Base-by-base conservation (phyloP, 92 coral and sea anemone species). In the Bergia puertoricense region DNA sequence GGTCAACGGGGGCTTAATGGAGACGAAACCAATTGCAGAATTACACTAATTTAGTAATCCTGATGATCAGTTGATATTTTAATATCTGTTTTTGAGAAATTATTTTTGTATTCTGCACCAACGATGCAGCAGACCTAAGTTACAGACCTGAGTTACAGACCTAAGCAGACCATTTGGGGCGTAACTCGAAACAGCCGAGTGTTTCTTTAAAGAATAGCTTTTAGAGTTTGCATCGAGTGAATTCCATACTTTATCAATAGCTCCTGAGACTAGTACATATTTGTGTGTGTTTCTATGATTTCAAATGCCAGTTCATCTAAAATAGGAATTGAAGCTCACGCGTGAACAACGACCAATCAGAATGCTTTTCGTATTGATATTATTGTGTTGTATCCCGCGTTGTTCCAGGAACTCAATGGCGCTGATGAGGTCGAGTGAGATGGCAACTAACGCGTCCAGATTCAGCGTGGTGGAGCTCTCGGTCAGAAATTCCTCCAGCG, bases 351-450 rank as follows among this genome's bases (percentile, higher is more conserved):
- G 84, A 66, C 82, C 91, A 74, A 92, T 91, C 80, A 92, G 59
- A 76, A 93, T 92, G 51, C 86, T 93, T 65, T 69, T 84, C 44
- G 94, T 75, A 40, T 80, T 78, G 10, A 93, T 81, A 23, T 85
- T 90, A 75, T 86, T 88, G 45, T 93, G 96, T 16, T 78, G 84
- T 23, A 92, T 78, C 48, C 92, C 90, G 66, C 39, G 90, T 7
- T 86, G 85, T 80, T 90, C 85, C 62, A 93, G 96, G 86, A 83
- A 91, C 59, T 89, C 91, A 72, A 93, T 88, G 9, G 93, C 93
- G n/a, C 79, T 88, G 85, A 89, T 86, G 89, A 93, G 43, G 89
- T 93, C 96, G 46, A 57, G 81, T 8, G 92, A 77, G 43, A 93
- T 88, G 20, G 82, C 80, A 62, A 85, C 85, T 46, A 93, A 78